A percentile compares a stretch with the other conserved stretches of the same genome.
Evolutionary conservation across 2,797 vertebrate genomes (phyloP).

Genomic region (Melanotaenia trifasciata): DNA sequence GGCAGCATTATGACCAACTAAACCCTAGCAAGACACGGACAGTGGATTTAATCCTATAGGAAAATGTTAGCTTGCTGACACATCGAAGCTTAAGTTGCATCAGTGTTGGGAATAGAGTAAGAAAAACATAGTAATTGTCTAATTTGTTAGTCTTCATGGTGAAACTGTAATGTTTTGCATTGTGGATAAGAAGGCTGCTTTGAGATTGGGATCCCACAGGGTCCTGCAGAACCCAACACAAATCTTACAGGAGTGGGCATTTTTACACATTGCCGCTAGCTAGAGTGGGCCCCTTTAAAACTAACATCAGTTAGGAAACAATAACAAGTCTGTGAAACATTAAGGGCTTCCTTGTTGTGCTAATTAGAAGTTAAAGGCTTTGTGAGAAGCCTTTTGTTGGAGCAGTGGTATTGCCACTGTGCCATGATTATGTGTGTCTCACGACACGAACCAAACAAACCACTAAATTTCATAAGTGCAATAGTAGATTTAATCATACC

Average conservation of each 20-base stretch:
- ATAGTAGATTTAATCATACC: slow-evolving; percentile 29
- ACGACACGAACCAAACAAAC: slow-evolving; percentile 26
- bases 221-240: no score
- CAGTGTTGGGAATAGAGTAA: neutral
- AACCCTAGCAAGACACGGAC: no score
- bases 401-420: neutral
- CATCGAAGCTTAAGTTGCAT: neutral
- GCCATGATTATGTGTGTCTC: slow-evolving; percentile 8
- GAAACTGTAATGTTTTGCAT: neutral
- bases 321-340: neutral
- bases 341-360: no score
- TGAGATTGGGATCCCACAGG: no score
- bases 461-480: slow-evolving; percentile 37
- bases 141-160: neutral
- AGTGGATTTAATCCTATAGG: neutral
- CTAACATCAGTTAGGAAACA: neutral
- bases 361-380: slow-evolving; percentile 3
- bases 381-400: slow-evolving; percentile 2
- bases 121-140: neutral
- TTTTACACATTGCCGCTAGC: no score
- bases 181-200: neutral
- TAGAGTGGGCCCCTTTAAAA: neutral
- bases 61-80: neutral
- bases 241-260: no score
- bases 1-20: no score